A percentile compares a stretch with the other conserved stretches of the same genome.
Conservation (phyloP, 1,140 invertebrate species). For the Meloidogyne floridensis region DNA sequence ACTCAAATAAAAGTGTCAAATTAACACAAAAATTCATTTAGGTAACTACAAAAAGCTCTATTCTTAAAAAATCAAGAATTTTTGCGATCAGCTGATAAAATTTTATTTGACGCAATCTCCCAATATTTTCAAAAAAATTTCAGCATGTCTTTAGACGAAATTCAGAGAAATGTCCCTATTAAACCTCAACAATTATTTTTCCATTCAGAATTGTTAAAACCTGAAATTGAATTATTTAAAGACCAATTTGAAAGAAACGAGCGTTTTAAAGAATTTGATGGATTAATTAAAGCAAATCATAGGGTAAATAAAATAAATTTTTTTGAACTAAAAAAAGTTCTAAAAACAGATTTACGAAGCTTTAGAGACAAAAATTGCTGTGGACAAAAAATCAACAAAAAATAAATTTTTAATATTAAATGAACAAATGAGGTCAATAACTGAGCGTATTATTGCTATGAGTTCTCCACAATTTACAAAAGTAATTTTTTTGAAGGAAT, state of each 20-base stretch:
- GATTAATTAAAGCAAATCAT: slow-evolving; percentile 31
- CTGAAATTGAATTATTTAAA: slow-evolving; percentile 23
- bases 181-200: slow-evolving; percentile 17
- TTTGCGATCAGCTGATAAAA: too few relatives aligned
- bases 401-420: not conserved
- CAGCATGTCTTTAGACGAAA: slow-evolving; percentile 21
- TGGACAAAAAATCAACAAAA: not conserved
- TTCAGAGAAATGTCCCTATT: slow-evolving; percentile 27
- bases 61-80: too few relatives aligned
- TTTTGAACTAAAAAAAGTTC: not conserved
- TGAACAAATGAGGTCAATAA: not conserved
- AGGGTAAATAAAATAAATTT: slow-evolving; percentile 1
- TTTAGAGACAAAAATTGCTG: slow-evolving; percentile 21
- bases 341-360: slow-evolving; percentile 12
- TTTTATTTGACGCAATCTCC: too few relatives aligned
- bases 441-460: not conserved
- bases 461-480: slow-evolving; percentile 1
- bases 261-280: slow-evolving; percentile 36
- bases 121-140: not conserved
- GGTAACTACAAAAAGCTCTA: too few relatives aligned
- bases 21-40: too few relatives aligned
- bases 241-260: slow-evolving; percentile 29
- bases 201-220: slow-evolving; percentile 21
- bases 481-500: not conserved
- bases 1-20: too few relatives aligned